Evolutionary conservation across 2,113 vertebrate species (phyloP), one percentile per base, ranked within the genome.

Genomic region (Bos javanicus): DNA sequence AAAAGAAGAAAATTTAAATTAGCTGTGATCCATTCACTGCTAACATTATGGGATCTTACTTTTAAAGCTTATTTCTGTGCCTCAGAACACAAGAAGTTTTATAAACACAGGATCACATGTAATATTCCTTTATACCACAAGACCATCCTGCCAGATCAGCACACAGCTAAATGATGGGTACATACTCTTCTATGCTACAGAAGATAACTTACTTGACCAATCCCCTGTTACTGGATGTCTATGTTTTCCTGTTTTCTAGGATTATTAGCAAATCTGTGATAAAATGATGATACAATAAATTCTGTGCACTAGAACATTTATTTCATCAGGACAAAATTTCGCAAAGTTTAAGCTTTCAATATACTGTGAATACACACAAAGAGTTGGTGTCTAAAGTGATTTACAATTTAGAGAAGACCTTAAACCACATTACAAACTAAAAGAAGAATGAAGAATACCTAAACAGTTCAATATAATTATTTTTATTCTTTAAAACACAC

Each of bases 401-500:
- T 74, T 84, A 74, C 30, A 74, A 93, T 17, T 95, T 81, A 36
- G 17, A 92, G 90, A 93, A 74, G 28, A 25, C 16, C 57, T 95
- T 97, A 95, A 92, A 30, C 5, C 26, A 97, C 1, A 87, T 59
- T 85, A 95, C 84, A 95, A 97, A 57, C 78, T 93, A 88, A 87
- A 95, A 95, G 26, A 96, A 93, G 17, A 92, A 97, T 48, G 17
- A 82, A 86, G 96, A 94, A 52, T 80, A 95, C 54, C 74, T 97
- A 88, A 43, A 87, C 67, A 96, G 5, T 59, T 97, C 71, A 92
- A 86, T 60, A 57, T 30, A 98, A 93, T 90, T 90, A 97, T 97
- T 87, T 93, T 96, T 39, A 94, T 57, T 96, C 64, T 52, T 98
- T 97, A 91, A 84, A 87, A 99, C 99, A 98, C 99, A 99, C 99